Percentiles rank a stretch among this genome's conserved stretches.
phyloP scores from a whole-genome alignment of 2,888 invertebrate genomes.

The Escarpia spicata region DNA sequence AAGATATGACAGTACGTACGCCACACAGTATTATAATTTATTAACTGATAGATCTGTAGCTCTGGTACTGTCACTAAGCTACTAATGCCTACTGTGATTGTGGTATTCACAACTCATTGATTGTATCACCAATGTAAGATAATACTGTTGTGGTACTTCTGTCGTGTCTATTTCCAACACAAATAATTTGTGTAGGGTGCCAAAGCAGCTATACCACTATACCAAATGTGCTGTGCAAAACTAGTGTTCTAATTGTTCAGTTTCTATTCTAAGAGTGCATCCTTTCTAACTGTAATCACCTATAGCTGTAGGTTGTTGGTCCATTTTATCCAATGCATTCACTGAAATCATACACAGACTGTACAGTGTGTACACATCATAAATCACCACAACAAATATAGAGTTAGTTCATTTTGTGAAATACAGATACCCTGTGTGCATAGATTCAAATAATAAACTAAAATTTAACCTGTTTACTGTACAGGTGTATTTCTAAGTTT shows the following conservation, averaged over 20 bases:
- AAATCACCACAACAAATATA: neutral
- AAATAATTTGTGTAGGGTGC: neutral
- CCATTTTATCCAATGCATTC: neutral
- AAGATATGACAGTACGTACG: too few species aligned
- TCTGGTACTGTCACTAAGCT: neutral
- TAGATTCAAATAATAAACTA: neutral
- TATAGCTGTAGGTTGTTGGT: neutral
- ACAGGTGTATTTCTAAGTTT: too few species aligned
- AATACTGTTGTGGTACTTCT: too few species aligned
- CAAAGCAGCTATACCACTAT: constrained; percentile 4
- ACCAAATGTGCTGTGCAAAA: neutral
- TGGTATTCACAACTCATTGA: neutral
- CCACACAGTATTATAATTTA: neutral
- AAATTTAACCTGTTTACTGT: too few species aligned
- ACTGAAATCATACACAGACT: constrained; percentile 7
- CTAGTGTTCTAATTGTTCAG: neutral
- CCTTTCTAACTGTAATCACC: neutral
- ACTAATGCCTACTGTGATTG: neutral
- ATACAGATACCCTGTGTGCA: neutral
- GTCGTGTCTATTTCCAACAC: too few species aligned
- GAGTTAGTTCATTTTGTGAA: neutral
- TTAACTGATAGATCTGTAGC: neutral
- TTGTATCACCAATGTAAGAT: neutral
- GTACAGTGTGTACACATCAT: neutral
- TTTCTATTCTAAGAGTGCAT: neutral